Base-by-base conservation (phyloP, 2,113 vertebrate genomes). In the Rhombomys opimus region DNA sequence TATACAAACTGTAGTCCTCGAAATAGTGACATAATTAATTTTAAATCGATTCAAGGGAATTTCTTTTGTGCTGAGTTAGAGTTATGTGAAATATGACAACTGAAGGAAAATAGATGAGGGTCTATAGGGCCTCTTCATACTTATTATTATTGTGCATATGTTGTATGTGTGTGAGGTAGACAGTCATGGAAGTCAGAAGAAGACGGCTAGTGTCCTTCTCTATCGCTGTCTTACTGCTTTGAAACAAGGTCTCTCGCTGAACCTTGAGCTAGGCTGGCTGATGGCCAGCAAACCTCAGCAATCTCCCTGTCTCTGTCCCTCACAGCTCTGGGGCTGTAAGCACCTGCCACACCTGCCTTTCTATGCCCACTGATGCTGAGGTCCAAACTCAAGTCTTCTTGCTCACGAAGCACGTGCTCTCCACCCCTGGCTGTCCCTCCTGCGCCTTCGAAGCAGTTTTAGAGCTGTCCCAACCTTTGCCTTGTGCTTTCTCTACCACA, bases 41-140 rank as follows among this genome's bases (percentile, higher is more conserved):
- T 97, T 90, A 32, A 80, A 90, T 92, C 93, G 65, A 67, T 68
- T 92, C 72, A 78, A 96, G 30, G 22, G 46, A 68, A 68, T 68
- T 87, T 87, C 20, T 68, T 87, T 50, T 52, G 63, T 68, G 68
- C 41, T 68, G 5, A 23, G 68, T 68, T 87, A 14, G 30, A 87
- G 17, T 50, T 87, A 23, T 35, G 41, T 20, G 68, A 87, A 52
- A 50, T 35, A 50, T 50, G 18, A 52, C 41, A 87, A 27, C 38
- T 65, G 25, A 85, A 68, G 63, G 41, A 22, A 87, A 87, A 23
- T 68, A 46, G 63, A 52, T 11, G 65, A 87, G 27, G 27, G 10
- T 35, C 12, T 86, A 65, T 46, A 67, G 10, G 57, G 3, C 10
- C 4, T 86, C 38, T 86, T 67, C 67, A 50, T 67, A 38, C 41